Base-by-base conservation (phyloP, 1,140 invertebrate genomes). In the Ptiloglossa arizonensis region DNA sequence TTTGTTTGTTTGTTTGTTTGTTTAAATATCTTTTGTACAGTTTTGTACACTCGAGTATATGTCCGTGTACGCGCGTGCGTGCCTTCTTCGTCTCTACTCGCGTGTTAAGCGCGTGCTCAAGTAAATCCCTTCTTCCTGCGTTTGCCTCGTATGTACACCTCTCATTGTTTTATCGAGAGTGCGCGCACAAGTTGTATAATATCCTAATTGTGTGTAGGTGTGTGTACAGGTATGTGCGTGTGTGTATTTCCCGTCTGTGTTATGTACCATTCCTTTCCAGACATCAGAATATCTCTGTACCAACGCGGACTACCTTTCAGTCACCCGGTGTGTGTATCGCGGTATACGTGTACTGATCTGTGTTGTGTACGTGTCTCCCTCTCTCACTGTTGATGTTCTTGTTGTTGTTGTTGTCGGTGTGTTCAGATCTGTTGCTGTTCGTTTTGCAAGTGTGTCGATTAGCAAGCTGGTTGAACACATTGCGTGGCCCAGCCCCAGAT, bases 41-140 rank as follows among this genome's bases (percentile, higher is more conserved):
- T 84, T 91, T 91, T 91, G 87, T 91, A 91, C 89, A 91, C 89
- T 90, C 69, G 81, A 87, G 83, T 59, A 46, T 48, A 59, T 85
- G 57, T 87, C 67, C 72, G 79, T 89, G 82, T 82, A 80, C 79
- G 79, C 86, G 81, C 79, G 63, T 70, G 83, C 82, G 85, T 85
- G 79, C 81, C 73, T 88, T 86, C 75, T 80, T 80, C 83, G 73
- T 82, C 78, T 79, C 62, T 81, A 68, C 74, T 64, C 78, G 68
- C 75, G 70, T 50, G 63, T 74, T 68, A 72, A 77, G 52, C 63
- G 50, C 73, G 73, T 68, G 63, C 67, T 48, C 67, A 46, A n/a
- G 24, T 64, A 46, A 70, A 44, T 57, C 67, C 54, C 52, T 41
- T 63, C 17, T 63, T 29, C 19, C 46, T 29, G 24, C 52, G 5